phyloP scores from a whole-genome alignment of 2,797 vertebrate species.

The Halcyon badia region DNA sequence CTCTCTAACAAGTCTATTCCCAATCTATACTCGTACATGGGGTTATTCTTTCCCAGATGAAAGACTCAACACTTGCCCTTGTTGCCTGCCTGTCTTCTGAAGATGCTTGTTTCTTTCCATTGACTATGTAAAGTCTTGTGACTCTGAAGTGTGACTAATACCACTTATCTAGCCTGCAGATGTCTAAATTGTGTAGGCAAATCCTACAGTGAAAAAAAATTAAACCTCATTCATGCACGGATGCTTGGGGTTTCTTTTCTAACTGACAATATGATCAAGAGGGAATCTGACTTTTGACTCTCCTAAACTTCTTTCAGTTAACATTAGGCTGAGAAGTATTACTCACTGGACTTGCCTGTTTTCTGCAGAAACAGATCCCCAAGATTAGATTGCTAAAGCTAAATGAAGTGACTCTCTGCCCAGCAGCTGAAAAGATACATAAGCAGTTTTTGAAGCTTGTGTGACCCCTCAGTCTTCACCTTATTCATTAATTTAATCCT shows the following conservation, averaged over 20 bases:
- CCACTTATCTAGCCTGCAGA: neutral
- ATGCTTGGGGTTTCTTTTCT: neutral
- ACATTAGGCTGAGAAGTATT: neutral
- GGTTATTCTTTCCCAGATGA: too few species aligned
- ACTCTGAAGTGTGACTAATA: neutral
- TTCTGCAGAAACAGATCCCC: neutral
- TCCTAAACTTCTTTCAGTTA: neutral
- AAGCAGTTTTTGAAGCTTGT: neutral
- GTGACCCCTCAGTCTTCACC: neutral
- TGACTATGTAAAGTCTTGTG: neutral
- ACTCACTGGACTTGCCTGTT: neutral
- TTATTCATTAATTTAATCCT: neutral
- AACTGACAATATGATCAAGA: neutral
- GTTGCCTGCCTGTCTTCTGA: neutral
- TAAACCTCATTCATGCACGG: neutral
- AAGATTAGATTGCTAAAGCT: neutral
- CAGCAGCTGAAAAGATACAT: neutral
- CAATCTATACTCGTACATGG: too few species aligned
- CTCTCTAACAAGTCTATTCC: too few species aligned
- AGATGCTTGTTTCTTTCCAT: neutral
- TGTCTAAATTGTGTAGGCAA: neutral
- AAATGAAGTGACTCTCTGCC: neutral
- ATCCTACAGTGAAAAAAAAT: neutral
- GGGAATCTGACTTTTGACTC: neutral
- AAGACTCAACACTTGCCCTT: too few species aligned